Conservation (phyloP, 2,888 invertebrate genomes). For the Heliconius charithonia region DNA sequence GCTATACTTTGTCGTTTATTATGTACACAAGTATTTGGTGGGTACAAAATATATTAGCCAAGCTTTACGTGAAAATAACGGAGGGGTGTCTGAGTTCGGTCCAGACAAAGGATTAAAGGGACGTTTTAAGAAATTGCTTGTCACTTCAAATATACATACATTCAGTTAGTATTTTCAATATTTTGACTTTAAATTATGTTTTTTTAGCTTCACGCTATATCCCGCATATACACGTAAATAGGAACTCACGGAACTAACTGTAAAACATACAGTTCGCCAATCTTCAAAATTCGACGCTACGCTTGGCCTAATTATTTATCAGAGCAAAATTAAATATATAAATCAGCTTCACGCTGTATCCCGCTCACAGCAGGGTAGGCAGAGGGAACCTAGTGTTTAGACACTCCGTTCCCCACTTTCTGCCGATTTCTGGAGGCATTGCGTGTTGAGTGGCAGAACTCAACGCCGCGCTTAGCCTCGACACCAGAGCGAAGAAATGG, state of each 20-base stretch:
- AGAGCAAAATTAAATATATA: no score
- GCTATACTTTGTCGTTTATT: neutral
- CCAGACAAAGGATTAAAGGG: conserved; percentile 26
- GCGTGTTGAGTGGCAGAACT: no score
- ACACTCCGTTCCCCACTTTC: no score
- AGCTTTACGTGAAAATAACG: conserved; percentile 22
- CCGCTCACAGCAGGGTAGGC: no score
- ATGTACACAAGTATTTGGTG: neutral
- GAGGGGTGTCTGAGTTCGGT: conserved; percentile 15
- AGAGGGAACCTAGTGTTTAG: no score
- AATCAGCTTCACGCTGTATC: no score
- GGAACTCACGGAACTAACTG: no score
- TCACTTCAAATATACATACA: conserved; percentile 2
- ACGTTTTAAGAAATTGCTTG: conserved; percentile 9
- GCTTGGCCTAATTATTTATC: no score
- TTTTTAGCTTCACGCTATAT: neutral
- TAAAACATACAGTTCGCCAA: neutral
- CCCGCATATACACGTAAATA: no score
- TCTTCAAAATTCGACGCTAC: neutral
- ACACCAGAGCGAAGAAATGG: no score
- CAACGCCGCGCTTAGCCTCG: no score
- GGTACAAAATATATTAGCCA: neutral
- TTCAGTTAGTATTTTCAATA: neutral
- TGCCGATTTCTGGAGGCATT: no score
- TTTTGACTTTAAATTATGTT: neutral